A percentile compares a stretch with the other conserved stretches of the same genome.
These are phyloP conservation scores for Butorides virescens DNA, from an alignment of 2,113 vertebrate species.

Conservation along the genomic window DNA sequence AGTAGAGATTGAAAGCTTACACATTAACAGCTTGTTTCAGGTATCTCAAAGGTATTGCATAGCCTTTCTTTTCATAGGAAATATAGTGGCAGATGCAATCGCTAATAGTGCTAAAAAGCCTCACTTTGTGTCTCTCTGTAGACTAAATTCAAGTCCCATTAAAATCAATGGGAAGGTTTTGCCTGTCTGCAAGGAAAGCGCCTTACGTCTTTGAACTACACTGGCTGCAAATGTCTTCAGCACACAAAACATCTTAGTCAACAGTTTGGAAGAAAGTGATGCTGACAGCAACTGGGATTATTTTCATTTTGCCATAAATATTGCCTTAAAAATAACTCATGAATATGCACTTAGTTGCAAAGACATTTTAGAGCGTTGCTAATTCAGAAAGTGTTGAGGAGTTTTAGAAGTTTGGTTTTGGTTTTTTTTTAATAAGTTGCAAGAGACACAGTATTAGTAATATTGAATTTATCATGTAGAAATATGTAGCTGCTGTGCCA, in stretches of 20 bases:
- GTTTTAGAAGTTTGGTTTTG: background rate
- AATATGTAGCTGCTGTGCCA: background rate
- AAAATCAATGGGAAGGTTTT: constrained; percentile 8
- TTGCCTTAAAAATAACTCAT: background rate
- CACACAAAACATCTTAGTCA: background rate
- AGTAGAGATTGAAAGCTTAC: background rate
- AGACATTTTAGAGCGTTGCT: background rate
- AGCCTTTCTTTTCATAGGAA: background rate
- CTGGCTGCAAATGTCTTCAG: background rate
- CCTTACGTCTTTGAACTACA: background rate
- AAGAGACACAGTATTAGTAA: background rate
- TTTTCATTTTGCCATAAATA: background rate
- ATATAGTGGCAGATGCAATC: background rate
- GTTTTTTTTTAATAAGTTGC: background rate
- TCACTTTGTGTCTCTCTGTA: background rate
- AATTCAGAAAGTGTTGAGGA: background rate
- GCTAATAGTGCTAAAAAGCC: background rate
- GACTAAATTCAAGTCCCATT: background rate
- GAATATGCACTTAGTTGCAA: background rate
- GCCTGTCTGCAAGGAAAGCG: background rate
- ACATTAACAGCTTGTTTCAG: constrained; percentile 30
- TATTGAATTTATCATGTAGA: background rate
- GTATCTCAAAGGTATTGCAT: background rate
- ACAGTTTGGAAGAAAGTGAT: background rate
- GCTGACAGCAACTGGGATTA: background rate